These are phyloP conservation scores for Emydoidea blandingii DNA, from an alignment of 2,797 vertebrate genomes.

Conservation along the genomic window DNA sequence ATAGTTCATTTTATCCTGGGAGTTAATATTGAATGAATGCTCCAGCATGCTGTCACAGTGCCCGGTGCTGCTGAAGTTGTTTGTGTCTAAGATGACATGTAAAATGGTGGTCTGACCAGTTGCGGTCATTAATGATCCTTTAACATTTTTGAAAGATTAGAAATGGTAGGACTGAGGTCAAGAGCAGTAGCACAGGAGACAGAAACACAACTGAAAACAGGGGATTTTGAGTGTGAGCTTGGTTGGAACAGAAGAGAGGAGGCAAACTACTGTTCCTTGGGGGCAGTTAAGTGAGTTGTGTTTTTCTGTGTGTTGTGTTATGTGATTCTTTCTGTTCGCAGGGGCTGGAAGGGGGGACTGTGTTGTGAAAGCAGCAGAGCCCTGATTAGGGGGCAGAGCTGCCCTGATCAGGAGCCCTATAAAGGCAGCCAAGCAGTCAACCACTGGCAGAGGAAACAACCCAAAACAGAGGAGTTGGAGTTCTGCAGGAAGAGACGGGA, in stretches of 20 bases:
- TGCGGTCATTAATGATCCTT: background rate
- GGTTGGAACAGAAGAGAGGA: background rate
- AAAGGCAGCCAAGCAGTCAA: too few relatives aligned
- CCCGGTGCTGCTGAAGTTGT: background rate
- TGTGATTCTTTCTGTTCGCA: too few relatives aligned
- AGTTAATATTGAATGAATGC: background rate
- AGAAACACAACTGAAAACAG: background rate
- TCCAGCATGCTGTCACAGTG: background rate
- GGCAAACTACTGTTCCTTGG: background rate
- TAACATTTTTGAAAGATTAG: background rate
- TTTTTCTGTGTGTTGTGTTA: too few relatives aligned
- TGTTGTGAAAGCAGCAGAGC: too few relatives aligned
- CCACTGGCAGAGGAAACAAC: too few relatives aligned
- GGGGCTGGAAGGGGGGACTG: too few relatives aligned
- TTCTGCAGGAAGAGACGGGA: too few relatives aligned
- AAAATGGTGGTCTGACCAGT: background rate
- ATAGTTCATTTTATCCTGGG: background rate
- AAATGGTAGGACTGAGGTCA: rapidly evolving
- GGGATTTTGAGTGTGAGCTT: background rate
- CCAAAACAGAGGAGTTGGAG: too few relatives aligned
- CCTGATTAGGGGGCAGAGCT: too few relatives aligned
- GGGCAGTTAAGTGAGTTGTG: too few relatives aligned
- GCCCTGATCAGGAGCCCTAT: too few relatives aligned
- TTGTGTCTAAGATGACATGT: background rate
- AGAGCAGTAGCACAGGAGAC: background rate